Conservation (phyloP, 2,888 invertebrate genomes). For the Meloe dianella region DNA sequence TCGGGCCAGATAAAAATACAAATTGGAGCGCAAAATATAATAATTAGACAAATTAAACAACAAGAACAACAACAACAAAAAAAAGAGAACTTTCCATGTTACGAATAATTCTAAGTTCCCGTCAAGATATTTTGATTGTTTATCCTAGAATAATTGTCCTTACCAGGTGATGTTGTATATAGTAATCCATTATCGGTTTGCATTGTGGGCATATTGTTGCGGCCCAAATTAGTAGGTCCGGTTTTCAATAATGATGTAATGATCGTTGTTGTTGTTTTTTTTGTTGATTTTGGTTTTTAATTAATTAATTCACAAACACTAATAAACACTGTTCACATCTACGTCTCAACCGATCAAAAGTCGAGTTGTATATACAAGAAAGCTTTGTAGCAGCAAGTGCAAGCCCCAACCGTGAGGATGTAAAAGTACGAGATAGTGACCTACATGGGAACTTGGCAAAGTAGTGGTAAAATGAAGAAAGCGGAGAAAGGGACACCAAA, state of each 20-base stretch:
- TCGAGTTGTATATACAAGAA: conserved; percentile 38
- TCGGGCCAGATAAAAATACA: conserved; percentile 43
- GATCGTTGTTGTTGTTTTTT: conserved; percentile 40
- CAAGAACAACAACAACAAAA: conserved; percentile 17
- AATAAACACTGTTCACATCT: conserved; percentile 37
- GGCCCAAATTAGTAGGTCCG: conserved; percentile 39
- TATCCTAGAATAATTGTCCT: conserved; percentile 29
- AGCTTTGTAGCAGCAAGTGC: conserved; percentile 50
- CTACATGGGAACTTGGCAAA: conserved; percentile 56
- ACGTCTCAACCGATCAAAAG: conserved; percentile 45
- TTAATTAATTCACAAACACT: conserved; percentile 17
- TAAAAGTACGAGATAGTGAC: conserved; percentile 61
- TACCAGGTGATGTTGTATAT: conserved; percentile 56
- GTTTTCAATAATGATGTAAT: conserved; percentile 51
- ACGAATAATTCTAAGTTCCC: conserved; percentile 47
- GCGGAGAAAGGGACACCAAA: conserved; percentile 59
- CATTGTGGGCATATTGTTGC: conserved; percentile 46
- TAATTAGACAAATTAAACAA: not conserved
- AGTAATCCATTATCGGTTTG: conserved; percentile 59
- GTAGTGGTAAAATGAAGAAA: conserved; percentile 60
- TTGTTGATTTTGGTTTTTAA: not conserved
- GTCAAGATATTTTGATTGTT: conserved; percentile 12
- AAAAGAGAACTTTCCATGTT: conserved; percentile 50
- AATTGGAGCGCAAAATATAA: conserved; percentile 36
- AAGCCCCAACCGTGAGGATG: conserved; percentile 53